These are phyloP conservation scores for Anthoscopus minutus DNA, from an alignment of 2,113 vertebrate genomes.

Conservation along the genomic window DNA sequence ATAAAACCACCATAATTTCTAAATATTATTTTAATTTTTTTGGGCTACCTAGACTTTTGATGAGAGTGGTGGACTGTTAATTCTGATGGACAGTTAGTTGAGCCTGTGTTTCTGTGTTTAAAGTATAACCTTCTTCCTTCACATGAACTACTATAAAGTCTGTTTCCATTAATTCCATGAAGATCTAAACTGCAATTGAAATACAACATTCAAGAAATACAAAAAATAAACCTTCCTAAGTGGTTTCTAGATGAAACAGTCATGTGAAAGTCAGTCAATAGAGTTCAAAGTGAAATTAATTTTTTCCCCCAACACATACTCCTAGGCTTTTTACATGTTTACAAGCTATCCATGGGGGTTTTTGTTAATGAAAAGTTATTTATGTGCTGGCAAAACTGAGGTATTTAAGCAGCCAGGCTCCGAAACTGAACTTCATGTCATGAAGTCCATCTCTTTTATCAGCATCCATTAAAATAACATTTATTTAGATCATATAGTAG, in stretches of 20 bases:
- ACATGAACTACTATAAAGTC: not conserved
- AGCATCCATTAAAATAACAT: slow-evolving; percentile 15
- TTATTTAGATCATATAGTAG: not conserved
- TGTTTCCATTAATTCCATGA: not conserved
- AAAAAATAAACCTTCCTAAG: not conserved
- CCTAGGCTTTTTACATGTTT: not conserved
- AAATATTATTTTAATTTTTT: not conserved
- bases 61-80: not conserved
- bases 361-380: not conserved
- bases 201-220: not conserved
- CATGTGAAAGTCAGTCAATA: not conserved
- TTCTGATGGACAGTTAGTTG: not conserved
- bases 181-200: not conserved
- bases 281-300: not conserved
- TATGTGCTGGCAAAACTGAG: not conserved
- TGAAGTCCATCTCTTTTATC: not conserved
- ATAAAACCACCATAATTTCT: not conserved
- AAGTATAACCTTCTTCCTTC: not conserved
- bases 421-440: not conserved
- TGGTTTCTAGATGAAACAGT: not conserved
- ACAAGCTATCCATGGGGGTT: not conserved
- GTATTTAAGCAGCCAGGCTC: not conserved
- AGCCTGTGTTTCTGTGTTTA: not conserved
- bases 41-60: not conserved
- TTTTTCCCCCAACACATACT: not conserved